A percentile compares a stretch with the other conserved stretches of the same genome.
These are phyloP conservation scores for Aproaerema taeniolella DNA, from an alignment of 2,888 invertebrate genomes.

Conservation along the genomic window DNA sequence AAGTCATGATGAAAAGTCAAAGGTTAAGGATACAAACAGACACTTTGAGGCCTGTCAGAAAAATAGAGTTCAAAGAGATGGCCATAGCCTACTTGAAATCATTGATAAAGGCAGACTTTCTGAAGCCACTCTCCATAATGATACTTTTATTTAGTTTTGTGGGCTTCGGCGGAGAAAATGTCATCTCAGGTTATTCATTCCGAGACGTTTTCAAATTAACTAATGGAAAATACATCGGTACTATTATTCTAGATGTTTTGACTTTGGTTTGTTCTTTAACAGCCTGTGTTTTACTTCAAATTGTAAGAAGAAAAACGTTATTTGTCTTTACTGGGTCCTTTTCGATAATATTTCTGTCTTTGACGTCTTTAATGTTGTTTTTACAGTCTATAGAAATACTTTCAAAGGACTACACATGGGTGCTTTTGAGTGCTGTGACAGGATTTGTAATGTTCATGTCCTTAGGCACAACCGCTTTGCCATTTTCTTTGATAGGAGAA, in stretches of 20 bases:
- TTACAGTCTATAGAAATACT: slow-evolving; percentile 23
- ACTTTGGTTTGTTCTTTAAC: slow-evolving; percentile 27
- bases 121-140: slow-evolving; percentile 27
- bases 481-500: slow-evolving; percentile 26
- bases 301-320: slow-evolving; percentile 24
- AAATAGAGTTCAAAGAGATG: slow-evolving; percentile 17
- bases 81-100: slow-evolving; percentile 21
- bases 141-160: slow-evolving; percentile 27
- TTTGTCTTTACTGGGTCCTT: slow-evolving; percentile 26
- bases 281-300: slow-evolving; percentile 25
- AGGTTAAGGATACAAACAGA: slow-evolving; percentile 23
- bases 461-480: slow-evolving; percentile 26
- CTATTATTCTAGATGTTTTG: slow-evolving; percentile 25
- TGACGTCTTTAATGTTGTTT: slow-evolving; percentile 21
- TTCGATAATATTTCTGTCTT: slow-evolving; percentile 23
- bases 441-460: slow-evolving; percentile 29
- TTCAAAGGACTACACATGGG: slow-evolving; percentile 25
- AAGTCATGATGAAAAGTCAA: slow-evolving; percentile 20
- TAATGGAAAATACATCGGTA: slow-evolving; percentile 28
- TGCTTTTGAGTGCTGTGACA: slow-evolving; percentile 23
- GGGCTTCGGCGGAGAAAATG: slow-evolving; percentile 24
- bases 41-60: slow-evolving; percentile 23
- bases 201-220: slow-evolving; percentile 23
- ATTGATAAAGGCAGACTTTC: slow-evolving; percentile 25
- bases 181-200: slow-evolving; percentile 21